phyloP scores from a whole-genome alignment of 1,140 invertebrate genomes.

The Copidosoma floridanum region DNA sequence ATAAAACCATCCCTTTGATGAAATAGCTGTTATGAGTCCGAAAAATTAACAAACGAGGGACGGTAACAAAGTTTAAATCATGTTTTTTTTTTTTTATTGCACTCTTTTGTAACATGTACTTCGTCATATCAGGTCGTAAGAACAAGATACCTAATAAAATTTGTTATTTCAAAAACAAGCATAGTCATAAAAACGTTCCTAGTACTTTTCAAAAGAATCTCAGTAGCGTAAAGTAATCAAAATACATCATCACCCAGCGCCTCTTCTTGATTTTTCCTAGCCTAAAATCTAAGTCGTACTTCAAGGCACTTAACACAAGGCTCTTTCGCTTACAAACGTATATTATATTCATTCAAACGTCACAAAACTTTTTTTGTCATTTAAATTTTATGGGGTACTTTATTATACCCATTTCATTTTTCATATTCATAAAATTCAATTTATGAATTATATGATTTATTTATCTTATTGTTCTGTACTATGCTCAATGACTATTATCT shows the following conservation, averaged over 20 bases:
- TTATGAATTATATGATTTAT: constrained; percentile 26
- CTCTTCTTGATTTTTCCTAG: constrained; percentile 49
- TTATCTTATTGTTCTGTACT: constrained; percentile 19
- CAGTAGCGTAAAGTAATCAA: too few species aligned
- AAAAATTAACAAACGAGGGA: constrained; percentile 2
- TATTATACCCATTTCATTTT: constrained; percentile 33
- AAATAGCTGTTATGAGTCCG: background rate
- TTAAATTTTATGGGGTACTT: too few species aligned
- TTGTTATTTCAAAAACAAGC: too few species aligned
- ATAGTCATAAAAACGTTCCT: too few species aligned
- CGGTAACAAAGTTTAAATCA: constrained; percentile 2
- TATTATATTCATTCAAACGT: constrained; percentile 37
- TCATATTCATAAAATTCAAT: background rate
- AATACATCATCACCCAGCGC: constrained; percentile 54
- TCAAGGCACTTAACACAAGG: constrained; percentile 59
- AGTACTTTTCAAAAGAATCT: too few species aligned
- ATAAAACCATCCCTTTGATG: background rate
- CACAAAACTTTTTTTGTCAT: constrained; percentile 34
- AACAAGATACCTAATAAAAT: too few species aligned
- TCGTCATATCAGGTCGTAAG: too few species aligned
- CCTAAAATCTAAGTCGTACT: constrained; percentile 56
- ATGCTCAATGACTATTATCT: constrained; percentile 8
- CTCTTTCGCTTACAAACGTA: constrained; percentile 51
- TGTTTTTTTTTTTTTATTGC: constrained; percentile 1
- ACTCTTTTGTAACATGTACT: too few species aligned